Evolutionary conservation across 2,797 vertebrate genomes (phyloP), one percentile per base, ranked within the genome.

Genomic region (Dipus sagitta): DNA sequence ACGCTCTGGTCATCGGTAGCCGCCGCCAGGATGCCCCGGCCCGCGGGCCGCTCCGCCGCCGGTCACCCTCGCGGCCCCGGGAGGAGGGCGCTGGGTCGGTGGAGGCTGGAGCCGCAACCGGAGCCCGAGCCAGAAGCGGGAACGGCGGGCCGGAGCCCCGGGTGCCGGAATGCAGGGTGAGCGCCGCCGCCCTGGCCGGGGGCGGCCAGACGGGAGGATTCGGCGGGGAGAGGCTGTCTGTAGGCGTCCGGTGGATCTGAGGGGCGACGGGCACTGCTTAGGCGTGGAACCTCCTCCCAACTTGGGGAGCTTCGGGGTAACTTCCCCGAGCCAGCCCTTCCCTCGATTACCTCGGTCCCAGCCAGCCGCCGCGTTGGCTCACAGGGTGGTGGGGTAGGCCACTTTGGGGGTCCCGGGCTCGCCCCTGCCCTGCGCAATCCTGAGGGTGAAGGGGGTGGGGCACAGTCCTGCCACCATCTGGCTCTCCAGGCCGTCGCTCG

Each of bases 131-230:
- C 34, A 21, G 92, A 95, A 90, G 96, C 92, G 60, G 88, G 92
- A 93, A 86, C 86, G 12, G 92, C 54, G 80, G 86, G 91, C 91
- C 0, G 91, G 92, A 92, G 92, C 90, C 88, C 71, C 13, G 78
- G 94, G 90, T 74, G 42, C 91, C 80, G 32, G 68, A 47, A 65
- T 34, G 84, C 78, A 52, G 91, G 95, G 97, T 97, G 92, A 97
- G 97, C 81, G 80, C 77, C 86, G 34, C 92, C 65, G 90, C 90
- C 93, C 70, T 9, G 70, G 54, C 62, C 24, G 71, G 87, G 68
- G 34, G 17, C 26, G 28, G 42, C 20, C 0, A n/a, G 68, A 62
- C 68, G 1, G 72, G 93, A 42, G 38, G 79, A 28, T 28, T 32
- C 52, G 76, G 67, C 68, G 15, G 47, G 89, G 74, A 47, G 64